Base-by-base conservation (phyloP, 2,797 vertebrate species). In the Lutjanus argentimaculatus region DNA sequence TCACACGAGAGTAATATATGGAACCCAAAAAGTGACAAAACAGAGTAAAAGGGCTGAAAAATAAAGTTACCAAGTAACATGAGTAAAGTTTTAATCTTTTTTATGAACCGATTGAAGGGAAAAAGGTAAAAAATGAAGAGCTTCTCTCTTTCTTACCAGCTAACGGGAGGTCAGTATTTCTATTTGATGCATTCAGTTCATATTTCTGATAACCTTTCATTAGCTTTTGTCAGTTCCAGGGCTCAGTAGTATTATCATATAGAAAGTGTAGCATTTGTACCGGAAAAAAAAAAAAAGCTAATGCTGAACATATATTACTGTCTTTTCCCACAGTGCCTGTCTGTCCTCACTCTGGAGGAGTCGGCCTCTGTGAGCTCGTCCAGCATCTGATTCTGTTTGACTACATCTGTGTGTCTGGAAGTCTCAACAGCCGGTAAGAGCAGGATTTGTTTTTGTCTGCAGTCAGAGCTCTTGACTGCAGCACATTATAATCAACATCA, bases 331-430 rank as follows among this genome's bases (percentile, higher is more conserved):
- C 1, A 97, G 97, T 96, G 81, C 96, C 97, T 0, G 96, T 98
- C 4, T 97, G 97, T 79, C 97, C 96, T 79, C 96, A 97, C 8
- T 94, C 96, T 3, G 96, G 97, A 58, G 96, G 96, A 42, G 96
- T 97, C 4, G 97, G 95, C 4, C 95, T 97, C 72, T 97, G 96
- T 74, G 97, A 98, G 79, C 92, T 96, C 55, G 94, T 97, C 22
- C 95, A 97, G 89, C 96, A 97, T 82, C 89, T 97, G 55, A 96
- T 96, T 80, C 92, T 97, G 77, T 97, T 97, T 69, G 95, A 97
- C 91, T 97, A 94, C 87, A 95, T 96, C 82, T 89, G 95, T 0
- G 80, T 96, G 79, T 96, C 95, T 8, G 85, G 93, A 6, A 95
- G 85, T 22, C 95, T 97, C 75, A 76, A 87, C 68, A 95, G 95